Conservation (phyloP, 2,888 invertebrate genomes). For the Sesia apiformis region DNA sequence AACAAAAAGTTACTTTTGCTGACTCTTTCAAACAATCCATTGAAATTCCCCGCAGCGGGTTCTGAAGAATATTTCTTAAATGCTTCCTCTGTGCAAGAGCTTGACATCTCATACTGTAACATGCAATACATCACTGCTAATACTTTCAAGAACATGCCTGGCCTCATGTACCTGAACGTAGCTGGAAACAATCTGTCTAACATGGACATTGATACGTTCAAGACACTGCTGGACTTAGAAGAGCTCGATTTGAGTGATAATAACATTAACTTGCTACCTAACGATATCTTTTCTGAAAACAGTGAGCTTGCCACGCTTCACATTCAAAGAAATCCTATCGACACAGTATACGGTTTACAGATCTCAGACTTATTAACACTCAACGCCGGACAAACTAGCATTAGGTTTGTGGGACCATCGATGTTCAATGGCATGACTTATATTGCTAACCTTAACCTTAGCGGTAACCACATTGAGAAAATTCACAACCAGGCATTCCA, state of each 20-base stretch:
- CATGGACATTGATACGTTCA: slow-evolving; percentile 76
- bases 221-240: slow-evolving; percentile 76
- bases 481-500: slow-evolving; percentile 82
- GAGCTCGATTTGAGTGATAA: slow-evolving; percentile 84
- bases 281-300: slow-evolving; percentile 79
- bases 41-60: slow-evolving; percentile 59
- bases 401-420: slow-evolving; percentile 77
- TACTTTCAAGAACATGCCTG: slow-evolving; percentile 78
- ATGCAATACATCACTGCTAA: slow-evolving; percentile 77
- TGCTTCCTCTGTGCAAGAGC: slow-evolving; percentile 78
- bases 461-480: slow-evolving; percentile 79
- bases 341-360: slow-evolving; percentile 75
- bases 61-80: slow-evolving; percentile 70
- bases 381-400: slow-evolving; percentile 80
- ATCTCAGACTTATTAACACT: slow-evolving; percentile 78
- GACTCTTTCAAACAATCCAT: slow-evolving; percentile 79
- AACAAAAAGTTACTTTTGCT: slow-evolving; percentile 79
- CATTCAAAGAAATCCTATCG: slow-evolving; percentile 80
- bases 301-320: slow-evolving; percentile 79
- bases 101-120: slow-evolving; percentile 81
- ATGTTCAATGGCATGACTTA: slow-evolving; percentile 78
- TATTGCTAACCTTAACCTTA: slow-evolving; percentile 79
- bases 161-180: slow-evolving; percentile 79
- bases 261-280: slow-evolving; percentile 76
- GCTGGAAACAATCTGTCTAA: slow-evolving; percentile 79